Conservation (phyloP, 2,888 invertebrate species). For the Platynereis dumerilii region DNA sequence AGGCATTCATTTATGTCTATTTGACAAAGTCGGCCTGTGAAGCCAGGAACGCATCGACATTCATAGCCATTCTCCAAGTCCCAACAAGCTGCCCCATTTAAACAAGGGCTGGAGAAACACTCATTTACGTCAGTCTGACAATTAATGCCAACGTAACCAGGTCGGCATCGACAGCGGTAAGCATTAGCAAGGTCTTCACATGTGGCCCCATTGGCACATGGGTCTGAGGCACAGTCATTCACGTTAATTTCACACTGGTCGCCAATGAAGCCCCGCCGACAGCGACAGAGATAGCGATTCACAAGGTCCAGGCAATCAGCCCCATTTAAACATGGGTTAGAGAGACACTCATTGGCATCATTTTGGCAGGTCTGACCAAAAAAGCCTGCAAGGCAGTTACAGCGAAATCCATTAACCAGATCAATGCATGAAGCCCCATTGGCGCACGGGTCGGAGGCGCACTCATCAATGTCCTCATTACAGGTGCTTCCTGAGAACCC, state of each 20-base stretch:
- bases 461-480: slow-evolving; percentile 39
- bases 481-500: slow-evolving; percentile 26
- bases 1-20: slow-evolving; percentile 31
- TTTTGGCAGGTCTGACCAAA: slow-evolving; percentile 19
- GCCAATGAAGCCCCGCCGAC: slow-evolving; percentile 24
- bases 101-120: slow-evolving; percentile 34
- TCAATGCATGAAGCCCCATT: slow-evolving; percentile 64
- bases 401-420: slow-evolving; percentile 38
- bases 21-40: slow-evolving; percentile 20
- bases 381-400: slow-evolving; percentile 32
- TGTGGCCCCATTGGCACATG: slow-evolving; percentile 36
- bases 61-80: slow-evolving; percentile 1
- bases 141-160: slow-evolving; percentile 30
- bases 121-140: slow-evolving; percentile 72
- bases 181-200: slow-evolving; percentile 36
- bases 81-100: slow-evolving; percentile 70
- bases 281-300: slow-evolving; percentile 18
- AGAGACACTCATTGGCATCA: slow-evolving; percentile 62
- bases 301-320: slow-evolving; percentile 87
- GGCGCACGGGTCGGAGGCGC: slow-evolving; percentile 59
- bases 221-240: slow-evolving; percentile 30
- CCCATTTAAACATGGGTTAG: slow-evolving; percentile 88
- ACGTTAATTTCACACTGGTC: slow-evolving; percentile 29
- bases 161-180: slow-evolving; percentile 32
- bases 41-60: slow-evolving; percentile 30